Evolutionary conservation across 2,888 invertebrate genomes (phyloP).

Genomic region (Agriotes lineatus): DNA sequence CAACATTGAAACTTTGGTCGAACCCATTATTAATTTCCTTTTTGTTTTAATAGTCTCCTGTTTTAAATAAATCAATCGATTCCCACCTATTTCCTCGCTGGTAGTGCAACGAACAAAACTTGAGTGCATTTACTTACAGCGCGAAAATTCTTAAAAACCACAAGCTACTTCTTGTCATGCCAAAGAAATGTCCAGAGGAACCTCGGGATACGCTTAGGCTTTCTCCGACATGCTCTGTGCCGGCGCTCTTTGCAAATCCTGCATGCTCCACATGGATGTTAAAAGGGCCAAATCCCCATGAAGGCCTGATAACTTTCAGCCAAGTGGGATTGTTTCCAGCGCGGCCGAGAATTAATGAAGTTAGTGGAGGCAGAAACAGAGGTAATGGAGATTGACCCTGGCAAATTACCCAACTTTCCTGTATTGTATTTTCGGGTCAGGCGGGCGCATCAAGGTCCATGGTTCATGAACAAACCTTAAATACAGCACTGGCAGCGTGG

Average conservation of each 20-base stretch:
- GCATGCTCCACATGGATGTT: slow-evolving; percentile 18
- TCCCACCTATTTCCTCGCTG: no score
- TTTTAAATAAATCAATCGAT: no score
- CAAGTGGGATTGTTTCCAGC: slow-evolving; percentile 47
- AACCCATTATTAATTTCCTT: no score
- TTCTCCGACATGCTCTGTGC: no score
- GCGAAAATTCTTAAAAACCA: no score
- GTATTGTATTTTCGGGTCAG: slow-evolving; percentile 45
- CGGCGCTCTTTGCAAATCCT: not conserved
- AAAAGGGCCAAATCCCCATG: slow-evolving; percentile 43
- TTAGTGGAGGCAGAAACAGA: slow-evolving; percentile 49
- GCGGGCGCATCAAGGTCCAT: slow-evolving; percentile 24
- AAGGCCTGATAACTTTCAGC: slow-evolving; percentile 47
- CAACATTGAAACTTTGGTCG: no score
- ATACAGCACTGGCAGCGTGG: not conserved
- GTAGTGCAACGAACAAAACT: no score
- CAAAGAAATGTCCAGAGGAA: no score
- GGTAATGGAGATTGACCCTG: slow-evolving; percentile 52
- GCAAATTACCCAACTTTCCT: slow-evolving; percentile 51
- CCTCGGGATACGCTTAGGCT: no score
- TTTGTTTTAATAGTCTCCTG: no score
- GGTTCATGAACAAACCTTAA: slow-evolving; percentile 28
- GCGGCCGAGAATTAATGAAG: slow-evolving; percentile 51
- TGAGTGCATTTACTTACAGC: no score
- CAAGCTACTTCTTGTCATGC: no score